Evolutionary conservation across 2,888 invertebrate genomes (phyloP).

Genomic region (Odontocerum albicorne): DNA sequence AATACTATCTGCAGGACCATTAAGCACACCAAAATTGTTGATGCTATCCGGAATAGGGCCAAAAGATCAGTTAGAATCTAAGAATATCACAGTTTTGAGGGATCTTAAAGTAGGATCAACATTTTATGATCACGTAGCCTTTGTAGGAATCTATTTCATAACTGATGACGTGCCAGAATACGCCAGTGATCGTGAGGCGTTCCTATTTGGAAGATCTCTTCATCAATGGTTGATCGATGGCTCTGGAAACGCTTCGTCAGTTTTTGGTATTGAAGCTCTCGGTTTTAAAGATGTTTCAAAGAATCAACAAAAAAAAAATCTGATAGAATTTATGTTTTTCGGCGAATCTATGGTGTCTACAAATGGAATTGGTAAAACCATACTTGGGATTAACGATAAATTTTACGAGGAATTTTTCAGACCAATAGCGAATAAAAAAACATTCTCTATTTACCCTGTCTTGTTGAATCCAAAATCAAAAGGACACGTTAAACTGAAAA

Average conservation of each 20-base stretch:
- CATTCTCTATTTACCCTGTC: constrained; percentile 66
- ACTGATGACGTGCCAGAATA: constrained; percentile 44
- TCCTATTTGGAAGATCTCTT: constrained; percentile 39
- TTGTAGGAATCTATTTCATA: constrained; percentile 52
- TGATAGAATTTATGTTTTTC: constrained; percentile 68
- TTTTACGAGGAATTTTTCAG: constrained; percentile 60
- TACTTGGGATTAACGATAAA: constrained; percentile 58
- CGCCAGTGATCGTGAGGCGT: constrained; percentile 42
- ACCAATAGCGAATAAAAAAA: constrained; percentile 57
- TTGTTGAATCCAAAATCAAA: constrained; percentile 73
- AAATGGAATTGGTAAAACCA: constrained; percentile 48
- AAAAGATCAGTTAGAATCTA: constrained; percentile 52
- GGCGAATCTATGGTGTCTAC: constrained; percentile 66
- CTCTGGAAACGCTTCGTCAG: constrained; percentile 52
- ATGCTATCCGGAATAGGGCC: constrained; percentile 80
- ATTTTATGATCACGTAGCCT: constrained; percentile 64
- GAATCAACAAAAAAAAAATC: constrained; percentile 59
- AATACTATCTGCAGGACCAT: constrained; percentile 81
- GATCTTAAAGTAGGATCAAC: constrained; percentile 69
- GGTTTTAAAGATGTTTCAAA: constrained; percentile 61
- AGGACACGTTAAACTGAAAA: constrained; percentile 71
- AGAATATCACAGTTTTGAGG: constrained; percentile 60
- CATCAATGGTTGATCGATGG: constrained; percentile 44
- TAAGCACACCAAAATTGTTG: constrained; percentile 86
- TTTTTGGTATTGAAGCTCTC: constrained; percentile 64